These are phyloP conservation scores for Standfussiana lucernea DNA, from an alignment of 2,888 invertebrate species.

Conservation along the genomic window DNA sequence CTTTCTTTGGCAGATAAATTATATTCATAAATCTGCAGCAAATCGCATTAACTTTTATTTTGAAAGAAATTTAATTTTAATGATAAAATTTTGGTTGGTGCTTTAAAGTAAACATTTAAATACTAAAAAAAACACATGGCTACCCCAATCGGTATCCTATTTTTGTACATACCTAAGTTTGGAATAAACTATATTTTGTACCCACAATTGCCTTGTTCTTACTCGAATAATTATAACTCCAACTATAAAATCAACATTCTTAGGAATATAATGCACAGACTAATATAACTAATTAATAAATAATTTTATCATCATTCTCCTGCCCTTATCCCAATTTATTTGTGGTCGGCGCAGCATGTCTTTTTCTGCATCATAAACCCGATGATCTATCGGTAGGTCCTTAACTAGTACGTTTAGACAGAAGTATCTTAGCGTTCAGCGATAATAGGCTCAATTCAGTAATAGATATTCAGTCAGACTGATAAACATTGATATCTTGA, in stretches of 20 bases:
- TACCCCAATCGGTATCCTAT: neutral
- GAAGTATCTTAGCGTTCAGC: neutral
- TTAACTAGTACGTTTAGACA: neutral
- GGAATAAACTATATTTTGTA: slow-evolving; percentile 48
- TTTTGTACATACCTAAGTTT: neutral
- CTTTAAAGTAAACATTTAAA: neutral
- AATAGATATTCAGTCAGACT: slow-evolving; percentile 20
- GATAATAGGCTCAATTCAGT: slow-evolving; percentile 4
- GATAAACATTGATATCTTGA: slow-evolving; percentile 1
- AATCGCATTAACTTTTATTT: slow-evolving; percentile 14
- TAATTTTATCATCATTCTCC: no score
- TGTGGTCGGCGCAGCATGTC: no score
- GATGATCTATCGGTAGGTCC: neutral
- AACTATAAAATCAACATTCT: slow-evolving; percentile 10
- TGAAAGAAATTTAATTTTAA: no score
- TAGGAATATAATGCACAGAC: slow-evolving; percentile 6
- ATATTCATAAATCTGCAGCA: slow-evolving; percentile 25
- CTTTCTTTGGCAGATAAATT: slow-evolving; percentile 35
- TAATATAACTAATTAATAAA: slow-evolving; percentile 4
- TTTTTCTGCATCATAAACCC: slow-evolving; percentile 3
- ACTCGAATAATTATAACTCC: slow-evolving; percentile 10
- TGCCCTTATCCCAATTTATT: no score
- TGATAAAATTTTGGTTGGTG: neutral
- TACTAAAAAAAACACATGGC: neutral
- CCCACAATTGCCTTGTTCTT: slow-evolving; percentile 35